Base-by-base conservation (phyloP, 2,797 vertebrate species). In the Neosilurus mollespiculum region DNA sequence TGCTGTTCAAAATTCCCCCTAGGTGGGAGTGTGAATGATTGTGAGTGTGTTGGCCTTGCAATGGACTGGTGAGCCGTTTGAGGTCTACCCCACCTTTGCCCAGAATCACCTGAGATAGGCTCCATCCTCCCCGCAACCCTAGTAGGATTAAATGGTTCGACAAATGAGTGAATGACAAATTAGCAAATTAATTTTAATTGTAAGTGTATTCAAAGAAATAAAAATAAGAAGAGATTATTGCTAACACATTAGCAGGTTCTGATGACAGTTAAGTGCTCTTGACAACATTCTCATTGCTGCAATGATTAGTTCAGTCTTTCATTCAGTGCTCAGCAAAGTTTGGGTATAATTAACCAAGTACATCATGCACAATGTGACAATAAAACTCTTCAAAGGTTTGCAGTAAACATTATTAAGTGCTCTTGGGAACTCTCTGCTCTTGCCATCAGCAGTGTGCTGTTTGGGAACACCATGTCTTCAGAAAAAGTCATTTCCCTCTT, bases 331-430 rank as follows among this genome's bases (percentile, higher is more conserved):
- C 73, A 59, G 73, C 26, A 14, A 59, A 59, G 30, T 22, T 59
- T 37, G 7, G 16, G 5, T 75, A 58, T 59, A 75, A 58, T 54
- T 22, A 49, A n/a, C 6, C 22, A 71, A 71, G 24, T 26, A n/a
- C 70, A 73, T 9, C 49, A 49, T 53, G 49, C 24, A n/a, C 58
- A 80, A 12, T 11, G 18, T 64, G 12, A 61, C 22, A 83, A 26
- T 72, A n/a, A 43, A n/a, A 30, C 66, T 73, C 43, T 84, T 69
- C 9, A 64, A 70, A 73, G 2, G n/a, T 43, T 37, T 61, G 56
- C 37, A 81, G 75, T 64, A 64, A 88, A 85, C 80, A 30, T 14
- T 66, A 34, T 56, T 3, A 81, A 80, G 59, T 69, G 66, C 80
- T 82, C 66, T 73, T 72, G 65, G 84, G 64, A 83, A 79, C 22